A percentile compares a stretch with the other conserved stretches of the same genome.
Conservation (phyloP, 2,797 vertebrate genomes). For the Geotrypetes seraphini region DNA sequence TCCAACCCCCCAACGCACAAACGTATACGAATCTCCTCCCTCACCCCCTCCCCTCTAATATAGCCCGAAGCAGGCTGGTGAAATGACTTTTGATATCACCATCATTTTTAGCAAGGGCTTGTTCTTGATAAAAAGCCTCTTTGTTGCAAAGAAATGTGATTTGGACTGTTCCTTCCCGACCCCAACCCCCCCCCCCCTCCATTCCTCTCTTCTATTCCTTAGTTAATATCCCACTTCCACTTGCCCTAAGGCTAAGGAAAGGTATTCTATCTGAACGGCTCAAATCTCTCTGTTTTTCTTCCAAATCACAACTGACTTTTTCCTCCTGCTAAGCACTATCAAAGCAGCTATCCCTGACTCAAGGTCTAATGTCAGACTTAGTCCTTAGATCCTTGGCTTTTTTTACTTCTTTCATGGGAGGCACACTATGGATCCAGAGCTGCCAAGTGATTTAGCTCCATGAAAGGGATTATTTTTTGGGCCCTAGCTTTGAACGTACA, state of each 20-base stretch:
- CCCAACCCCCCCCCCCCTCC: too few relatives aligned
- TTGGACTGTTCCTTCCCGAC: conserved; percentile 60
- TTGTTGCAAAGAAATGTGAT: conserved; percentile 69
- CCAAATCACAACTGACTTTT: conserved; percentile 49
- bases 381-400: conserved; percentile 23
- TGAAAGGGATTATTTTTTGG: too few relatives aligned
- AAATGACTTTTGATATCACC: conserved; percentile 58
- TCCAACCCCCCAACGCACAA: too few relatives aligned
- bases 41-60: conserved; percentile 46
- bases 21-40: too few relatives aligned
- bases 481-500: too few relatives aligned
- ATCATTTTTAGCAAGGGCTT: conserved; percentile 71
- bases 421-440: too few relatives aligned
- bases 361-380: conserved; percentile 30
- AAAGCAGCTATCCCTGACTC: conserved; percentile 22
- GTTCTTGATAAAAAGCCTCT: conserved; percentile 66
- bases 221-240: conserved; percentile 65
- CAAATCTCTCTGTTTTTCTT: conserved; percentile 48
- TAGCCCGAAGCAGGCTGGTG: conserved; percentile 41
- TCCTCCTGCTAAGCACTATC: conserved; percentile 34
- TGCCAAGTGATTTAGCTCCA: too few relatives aligned
- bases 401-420: background rate
- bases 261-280: conserved; percentile 52
- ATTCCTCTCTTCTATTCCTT: conserved; percentile 50
- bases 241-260: conserved; percentile 51